Conservation (phyloP, 2,797 vertebrate genomes). For the Coilia nasus region DNA sequence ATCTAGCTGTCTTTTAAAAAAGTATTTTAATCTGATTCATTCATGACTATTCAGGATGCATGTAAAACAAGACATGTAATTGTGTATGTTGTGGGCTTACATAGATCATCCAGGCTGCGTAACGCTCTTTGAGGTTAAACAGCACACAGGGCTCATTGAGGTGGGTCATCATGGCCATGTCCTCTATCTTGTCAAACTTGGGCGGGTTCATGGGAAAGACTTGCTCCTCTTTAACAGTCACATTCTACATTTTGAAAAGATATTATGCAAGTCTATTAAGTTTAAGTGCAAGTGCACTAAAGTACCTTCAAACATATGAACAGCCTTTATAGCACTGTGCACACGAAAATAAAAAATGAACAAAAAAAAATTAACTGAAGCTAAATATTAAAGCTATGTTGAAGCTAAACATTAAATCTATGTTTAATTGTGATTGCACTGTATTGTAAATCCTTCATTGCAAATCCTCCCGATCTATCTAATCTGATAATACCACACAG, state of each 20-base stretch:
- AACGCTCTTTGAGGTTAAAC: conserved; percentile 76
- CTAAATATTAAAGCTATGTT: no score
- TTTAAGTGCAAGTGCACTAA: no score
- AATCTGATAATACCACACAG: neutral
- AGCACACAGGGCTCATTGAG: conserved; percentile 73
- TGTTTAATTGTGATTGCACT: no score
- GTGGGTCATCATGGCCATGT: conserved; percentile 77
- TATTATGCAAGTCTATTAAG: no score
- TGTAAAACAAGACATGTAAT: neutral
- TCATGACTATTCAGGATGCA: neutral
- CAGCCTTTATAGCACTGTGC: no score
- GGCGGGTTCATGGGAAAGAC: conserved; percentile 67
- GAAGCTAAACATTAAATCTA: no score
- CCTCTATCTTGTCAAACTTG: conserved; percentile 76
- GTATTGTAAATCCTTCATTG: no score
- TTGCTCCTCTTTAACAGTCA: conserved; percentile 49
- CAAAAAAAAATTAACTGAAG: no score
- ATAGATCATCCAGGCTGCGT: conserved; percentile 74
- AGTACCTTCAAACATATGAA: no score
- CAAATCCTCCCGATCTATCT: no score
- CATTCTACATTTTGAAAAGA: neutral
- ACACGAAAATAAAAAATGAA: no score
- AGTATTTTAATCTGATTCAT: neutral
- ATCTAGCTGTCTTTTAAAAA: neutral
- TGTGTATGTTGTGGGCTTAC: conserved; percentile 37